phyloP scores from a whole-genome alignment of 2,888 invertebrate species.

The Rhopalosiphum nymphaeae region DNA sequence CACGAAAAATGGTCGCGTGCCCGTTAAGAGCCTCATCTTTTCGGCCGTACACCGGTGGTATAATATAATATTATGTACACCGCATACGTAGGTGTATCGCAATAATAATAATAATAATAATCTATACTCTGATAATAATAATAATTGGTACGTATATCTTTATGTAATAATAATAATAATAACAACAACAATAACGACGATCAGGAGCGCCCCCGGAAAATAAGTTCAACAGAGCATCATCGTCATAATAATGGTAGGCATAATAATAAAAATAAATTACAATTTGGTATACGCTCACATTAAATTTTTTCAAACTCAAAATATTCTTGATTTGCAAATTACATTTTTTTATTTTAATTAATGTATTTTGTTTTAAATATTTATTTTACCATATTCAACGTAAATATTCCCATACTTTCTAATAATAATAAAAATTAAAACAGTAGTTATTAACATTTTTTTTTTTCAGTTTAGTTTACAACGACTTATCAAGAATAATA shows the following conservation, averaged over 20 bases:
- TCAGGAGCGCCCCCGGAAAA: background rate
- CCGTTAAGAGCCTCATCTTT: background rate
- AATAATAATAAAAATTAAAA: no score
- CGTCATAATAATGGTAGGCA: no score
- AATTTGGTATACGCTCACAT: background rate
- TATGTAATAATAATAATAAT: background rate
- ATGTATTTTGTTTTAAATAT: no score
- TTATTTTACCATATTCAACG: no score
- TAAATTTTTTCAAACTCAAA: no score
- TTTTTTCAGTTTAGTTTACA: no score
- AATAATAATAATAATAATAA: background rate
- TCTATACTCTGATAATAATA: background rate
- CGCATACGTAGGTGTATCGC: background rate
- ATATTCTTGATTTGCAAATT: no score
- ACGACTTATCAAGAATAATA: no score
- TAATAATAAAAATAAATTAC: background rate
- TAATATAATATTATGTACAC: background rate
- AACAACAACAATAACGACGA: background rate
- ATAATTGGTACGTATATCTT: background rate
- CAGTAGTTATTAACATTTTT: no score
- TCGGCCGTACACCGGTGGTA: background rate
- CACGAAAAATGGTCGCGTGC: slow-evolving; percentile 10
- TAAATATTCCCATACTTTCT: no score
- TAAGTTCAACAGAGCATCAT: background rate
- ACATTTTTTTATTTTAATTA: no score